phyloP scores from a whole-genome alignment of 2,113 vertebrate genomes.

The Himantopus leucocephalus region DNA sequence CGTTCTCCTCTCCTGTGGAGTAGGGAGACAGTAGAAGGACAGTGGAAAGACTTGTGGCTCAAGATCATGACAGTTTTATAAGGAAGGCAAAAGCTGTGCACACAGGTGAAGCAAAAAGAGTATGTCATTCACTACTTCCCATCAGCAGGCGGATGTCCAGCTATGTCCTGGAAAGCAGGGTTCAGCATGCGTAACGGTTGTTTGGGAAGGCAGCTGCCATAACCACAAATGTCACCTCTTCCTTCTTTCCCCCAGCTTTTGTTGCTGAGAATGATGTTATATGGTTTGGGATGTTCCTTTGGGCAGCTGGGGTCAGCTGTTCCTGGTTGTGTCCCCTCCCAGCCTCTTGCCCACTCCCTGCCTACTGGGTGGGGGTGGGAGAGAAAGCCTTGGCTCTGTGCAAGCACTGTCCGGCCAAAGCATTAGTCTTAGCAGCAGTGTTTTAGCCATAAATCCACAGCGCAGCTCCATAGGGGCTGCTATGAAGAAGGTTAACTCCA shows the following conservation, averaged over 20 bases:
- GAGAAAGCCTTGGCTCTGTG: not conserved
- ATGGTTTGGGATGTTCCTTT: not conserved
- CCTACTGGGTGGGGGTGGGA: not conserved
- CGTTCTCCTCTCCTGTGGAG: fast-evolving
- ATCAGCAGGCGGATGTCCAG: not conserved
- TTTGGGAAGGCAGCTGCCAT: not conserved
- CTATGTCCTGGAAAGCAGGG: not conserved
- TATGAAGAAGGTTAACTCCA: not conserved
- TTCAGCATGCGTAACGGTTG: fast-evolving
- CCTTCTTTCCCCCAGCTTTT: not conserved
- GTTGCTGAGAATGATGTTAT: not conserved
- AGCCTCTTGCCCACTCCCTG: not conserved
- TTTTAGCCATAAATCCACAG: not conserved
- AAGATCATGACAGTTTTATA: not conserved
- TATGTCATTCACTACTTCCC: not conserved
- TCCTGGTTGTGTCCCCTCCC: not conserved
- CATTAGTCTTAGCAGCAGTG: not conserved
- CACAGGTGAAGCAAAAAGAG: not conserved
- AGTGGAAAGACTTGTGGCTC: not conserved
- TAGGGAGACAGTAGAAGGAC: not conserved
- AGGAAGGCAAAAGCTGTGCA: not conserved
- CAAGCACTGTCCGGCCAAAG: not conserved
- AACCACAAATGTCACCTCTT: not conserved
- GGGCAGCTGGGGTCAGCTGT: not conserved
- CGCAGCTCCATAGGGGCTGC: not conserved